A percentile compares a stretch with the other conserved stretches of the same genome.
phyloP scores from a whole-genome alignment of 2,113 vertebrate species.

The Salvelinus fontinalis region DNA sequence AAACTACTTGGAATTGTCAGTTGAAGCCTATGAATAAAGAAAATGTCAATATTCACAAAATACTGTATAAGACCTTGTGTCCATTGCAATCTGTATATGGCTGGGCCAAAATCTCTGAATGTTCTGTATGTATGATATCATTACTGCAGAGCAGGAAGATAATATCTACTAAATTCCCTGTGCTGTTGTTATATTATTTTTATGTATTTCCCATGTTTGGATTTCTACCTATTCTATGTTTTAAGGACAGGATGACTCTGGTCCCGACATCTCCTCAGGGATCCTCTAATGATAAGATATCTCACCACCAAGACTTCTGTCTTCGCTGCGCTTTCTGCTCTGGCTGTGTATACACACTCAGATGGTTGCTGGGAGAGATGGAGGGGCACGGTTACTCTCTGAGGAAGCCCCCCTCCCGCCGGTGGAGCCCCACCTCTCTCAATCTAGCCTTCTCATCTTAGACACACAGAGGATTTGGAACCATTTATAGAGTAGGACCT shows the following conservation, averaged over 20 bases:
- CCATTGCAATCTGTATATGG: neutral
- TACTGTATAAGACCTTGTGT: neutral
- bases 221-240: neutral
- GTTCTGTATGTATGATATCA: neutral
- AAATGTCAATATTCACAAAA: neutral
- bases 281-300: constrained; percentile 31
- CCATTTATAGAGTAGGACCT: constrained; percentile 33
- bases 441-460: constrained; percentile 24
- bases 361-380: constrained; percentile 50
- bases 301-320: constrained; percentile 5
- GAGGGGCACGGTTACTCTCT: constrained; percentile 52
- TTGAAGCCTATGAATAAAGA: neutral
- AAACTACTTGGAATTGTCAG: neutral
- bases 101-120: neutral
- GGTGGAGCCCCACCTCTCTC: too few species aligned
- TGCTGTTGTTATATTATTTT: neutral
- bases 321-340: constrained; percentile 43
- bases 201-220: neutral
- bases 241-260: neutral
- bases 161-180: neutral
- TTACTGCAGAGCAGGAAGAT: too few species aligned
- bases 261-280: constrained; percentile 14
- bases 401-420: constrained; percentile 39
- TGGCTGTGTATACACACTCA: constrained; percentile 47
- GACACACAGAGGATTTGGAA: constrained; percentile 8